Evolutionary conservation across 2,888 invertebrate genomes (phyloP).

Genomic region (Phyllotreta striolata): DNA sequence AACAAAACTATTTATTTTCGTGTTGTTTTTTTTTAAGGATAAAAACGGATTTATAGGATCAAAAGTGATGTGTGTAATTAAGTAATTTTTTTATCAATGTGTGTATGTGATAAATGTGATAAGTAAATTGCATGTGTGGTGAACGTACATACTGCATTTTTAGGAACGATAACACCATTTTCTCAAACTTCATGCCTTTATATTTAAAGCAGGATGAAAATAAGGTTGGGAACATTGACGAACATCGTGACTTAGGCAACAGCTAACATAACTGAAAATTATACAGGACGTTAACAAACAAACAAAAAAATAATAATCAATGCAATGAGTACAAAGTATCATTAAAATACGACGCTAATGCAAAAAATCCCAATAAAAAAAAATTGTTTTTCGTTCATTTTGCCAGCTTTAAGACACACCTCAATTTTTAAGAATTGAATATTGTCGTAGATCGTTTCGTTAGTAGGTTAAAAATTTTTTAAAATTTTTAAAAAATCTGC

Average conservation of each 20-base stretch:
- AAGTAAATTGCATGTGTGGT: constrained; percentile 2
- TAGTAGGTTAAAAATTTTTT: too few relatives aligned
- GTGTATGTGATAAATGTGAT: constrained; percentile 22
- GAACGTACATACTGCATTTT: constrained; percentile 43
- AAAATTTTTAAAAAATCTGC: too few relatives aligned
- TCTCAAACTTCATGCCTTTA: constrained; percentile 41
- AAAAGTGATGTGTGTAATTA: background rate
- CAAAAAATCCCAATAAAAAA: too few relatives aligned
- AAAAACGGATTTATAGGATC: background rate
- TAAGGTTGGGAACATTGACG: constrained; percentile 41
- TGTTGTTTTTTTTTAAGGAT: background rate
- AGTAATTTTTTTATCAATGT: constrained; percentile 11
- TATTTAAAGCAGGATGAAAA: constrained; percentile 53
- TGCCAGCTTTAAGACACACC: too few relatives aligned
- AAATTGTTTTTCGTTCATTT: too few relatives aligned
- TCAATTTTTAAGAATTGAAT: too few relatives aligned
- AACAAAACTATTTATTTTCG: too few relatives aligned
- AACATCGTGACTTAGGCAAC: constrained; percentile 53
- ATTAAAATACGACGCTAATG: constrained; percentile 14
- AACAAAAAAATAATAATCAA: too few relatives aligned
- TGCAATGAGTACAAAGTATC: constrained; percentile 14
- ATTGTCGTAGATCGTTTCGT: too few relatives aligned
- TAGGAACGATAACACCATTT: constrained; percentile 42
- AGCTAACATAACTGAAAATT: constrained; percentile 60
- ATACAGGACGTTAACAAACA: constrained; percentile 31